phyloP scores from a whole-genome alignment of 2,888 invertebrate species.

The Acanthosepion pharaonis region DNA sequence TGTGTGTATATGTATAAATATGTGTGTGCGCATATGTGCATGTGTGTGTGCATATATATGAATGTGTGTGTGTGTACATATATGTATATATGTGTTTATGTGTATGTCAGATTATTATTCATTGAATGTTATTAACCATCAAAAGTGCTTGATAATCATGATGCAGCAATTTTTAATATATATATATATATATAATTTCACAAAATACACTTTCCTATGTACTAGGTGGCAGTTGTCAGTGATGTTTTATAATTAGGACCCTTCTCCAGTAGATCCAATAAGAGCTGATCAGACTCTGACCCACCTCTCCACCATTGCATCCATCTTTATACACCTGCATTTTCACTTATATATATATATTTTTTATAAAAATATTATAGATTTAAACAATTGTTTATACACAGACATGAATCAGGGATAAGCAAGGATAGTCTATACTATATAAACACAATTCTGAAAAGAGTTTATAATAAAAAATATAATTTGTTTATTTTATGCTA shows the following conservation, averaged over 20 bases:
- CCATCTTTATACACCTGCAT: no score
- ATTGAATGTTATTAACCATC: neutral
- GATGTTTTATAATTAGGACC: no score
- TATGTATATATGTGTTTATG: no score
- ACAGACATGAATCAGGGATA: neutral
- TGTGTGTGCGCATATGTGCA: neutral
- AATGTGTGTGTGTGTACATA: neutral
- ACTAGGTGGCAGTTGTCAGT: no score
- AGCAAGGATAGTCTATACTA: neutral
- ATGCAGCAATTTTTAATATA: neutral
- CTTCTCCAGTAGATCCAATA: no score
- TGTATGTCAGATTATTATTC: neutral
- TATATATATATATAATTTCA: neutral
- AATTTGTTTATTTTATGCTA: neutral
- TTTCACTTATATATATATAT: neutral
- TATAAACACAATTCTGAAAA: neutral
- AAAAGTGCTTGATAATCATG: no score
- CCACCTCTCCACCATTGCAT: no score
- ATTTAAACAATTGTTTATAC: neutral
- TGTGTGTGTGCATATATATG: neutral
- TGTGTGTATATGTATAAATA: neutral
- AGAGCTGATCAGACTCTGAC: no score
- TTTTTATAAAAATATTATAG: neutral
- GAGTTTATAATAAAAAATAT: neutral
- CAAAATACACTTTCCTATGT: no score